Evolutionary conservation across 2,888 invertebrate genomes (phyloP).

Genomic region (Fragum sueziense): DNA sequence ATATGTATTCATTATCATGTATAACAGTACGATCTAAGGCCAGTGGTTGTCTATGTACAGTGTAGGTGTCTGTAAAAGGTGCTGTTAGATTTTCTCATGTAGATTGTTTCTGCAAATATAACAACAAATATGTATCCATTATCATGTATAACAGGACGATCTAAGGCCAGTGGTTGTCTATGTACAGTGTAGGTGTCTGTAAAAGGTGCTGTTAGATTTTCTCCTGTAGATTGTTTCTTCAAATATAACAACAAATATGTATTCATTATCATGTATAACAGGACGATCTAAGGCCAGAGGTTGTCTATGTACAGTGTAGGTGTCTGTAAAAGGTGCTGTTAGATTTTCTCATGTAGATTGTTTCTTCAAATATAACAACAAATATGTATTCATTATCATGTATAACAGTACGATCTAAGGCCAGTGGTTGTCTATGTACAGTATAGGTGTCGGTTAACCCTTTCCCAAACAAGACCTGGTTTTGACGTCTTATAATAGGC

Average conservation of each 20-base stretch:
- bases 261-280: no score
- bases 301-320: no score
- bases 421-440: slow-evolving; percentile 83
- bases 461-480: no score
- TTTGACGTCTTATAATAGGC: no score
- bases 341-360: no score
- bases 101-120: slow-evolving; percentile 67
- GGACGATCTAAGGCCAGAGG: no score
- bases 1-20: no score
- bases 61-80: slow-evolving; percentile 66
- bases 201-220: slow-evolving; percentile 21
- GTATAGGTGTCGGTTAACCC: slow-evolving; percentile 69
- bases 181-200: slow-evolving; percentile 80
- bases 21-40: slow-evolving; percentile 83
- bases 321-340: no score
- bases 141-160: slow-evolving; percentile 83
- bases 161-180: slow-evolving; percentile 83
- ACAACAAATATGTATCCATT: no score
- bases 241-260: no score
- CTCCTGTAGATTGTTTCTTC: slow-evolving; percentile 61
- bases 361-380: no score
- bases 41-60: slow-evolving; percentile 83
- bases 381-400: no score
- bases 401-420: slow-evolving; percentile 83
- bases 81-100: slow-evolving; percentile 36